phyloP scores from a whole-genome alignment of 53 echinoderm and acorn worm genomes.

The Arbacia lixula region DNA sequence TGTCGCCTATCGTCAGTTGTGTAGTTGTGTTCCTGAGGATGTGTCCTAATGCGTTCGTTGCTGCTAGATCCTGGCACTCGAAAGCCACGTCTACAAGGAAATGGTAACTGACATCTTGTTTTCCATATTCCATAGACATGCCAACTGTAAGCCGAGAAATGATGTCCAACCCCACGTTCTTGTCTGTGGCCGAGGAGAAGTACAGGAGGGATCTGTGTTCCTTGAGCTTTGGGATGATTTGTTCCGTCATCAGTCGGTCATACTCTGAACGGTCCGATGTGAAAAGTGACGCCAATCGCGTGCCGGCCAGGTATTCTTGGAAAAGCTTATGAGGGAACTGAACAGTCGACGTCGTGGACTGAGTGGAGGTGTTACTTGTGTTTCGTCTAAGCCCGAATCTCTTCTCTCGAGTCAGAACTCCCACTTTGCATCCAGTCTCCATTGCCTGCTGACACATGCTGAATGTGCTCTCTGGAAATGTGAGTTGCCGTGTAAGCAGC shows the following conservation, averaged over 20 bases:
- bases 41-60: background rate
- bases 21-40: background rate
- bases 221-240: background rate
- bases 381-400: background rate
- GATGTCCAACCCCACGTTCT: background rate
- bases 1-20: background rate
- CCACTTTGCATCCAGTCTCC: background rate
- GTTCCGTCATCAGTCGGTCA: background rate
- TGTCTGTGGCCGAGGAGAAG: background rate
- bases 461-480: background rate
- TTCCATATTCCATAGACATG: no score
- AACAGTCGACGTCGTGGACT: background rate
- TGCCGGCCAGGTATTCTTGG: background rate
- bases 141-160: no score
- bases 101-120: background rate
- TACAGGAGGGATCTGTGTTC: background rate
- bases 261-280: background rate
- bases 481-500: background rate
- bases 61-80: background rate
- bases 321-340: background rate
- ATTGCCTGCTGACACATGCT: background rate
- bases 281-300: background rate
- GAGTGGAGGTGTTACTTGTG: background rate
- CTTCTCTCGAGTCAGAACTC: background rate
- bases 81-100: slow-evolving; percentile 17